Percentiles rank a stretch among this genome's conserved stretches.
These are phyloP conservation scores for Euzophera pinguis DNA, from an alignment of 2,888 invertebrate species.

Conservation along the genomic window DNA sequence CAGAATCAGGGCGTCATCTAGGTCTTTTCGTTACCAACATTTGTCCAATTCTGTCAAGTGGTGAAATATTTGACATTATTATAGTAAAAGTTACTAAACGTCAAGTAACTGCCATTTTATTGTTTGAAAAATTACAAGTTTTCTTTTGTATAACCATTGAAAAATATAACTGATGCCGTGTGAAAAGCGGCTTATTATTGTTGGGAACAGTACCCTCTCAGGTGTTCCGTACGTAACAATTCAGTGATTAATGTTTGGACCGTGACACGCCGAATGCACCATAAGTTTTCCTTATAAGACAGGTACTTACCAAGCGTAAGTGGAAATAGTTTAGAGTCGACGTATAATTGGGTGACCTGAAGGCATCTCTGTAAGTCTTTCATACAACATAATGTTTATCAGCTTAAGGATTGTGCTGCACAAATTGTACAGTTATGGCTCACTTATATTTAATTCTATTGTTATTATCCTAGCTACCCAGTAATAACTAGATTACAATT, in stretches of 20 bases:
- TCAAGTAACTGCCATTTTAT: no score
- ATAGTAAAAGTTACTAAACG: no score
- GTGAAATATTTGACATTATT: no score
- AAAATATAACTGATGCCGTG: background rate
- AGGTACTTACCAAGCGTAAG: slow-evolving; percentile 20
- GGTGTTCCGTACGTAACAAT: slow-evolving; percentile 59
- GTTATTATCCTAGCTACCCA: no score
- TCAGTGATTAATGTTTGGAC: slow-evolving; percentile 64
- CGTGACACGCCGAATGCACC: slow-evolving; percentile 59
- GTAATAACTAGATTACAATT: no score
- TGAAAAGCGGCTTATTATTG: slow-evolving; percentile 43
- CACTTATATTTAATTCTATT: no score
- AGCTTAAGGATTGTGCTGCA: no score
- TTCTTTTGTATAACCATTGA: background rate
- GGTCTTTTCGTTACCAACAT: no score
- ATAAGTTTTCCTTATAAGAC: slow-evolving; percentile 38
- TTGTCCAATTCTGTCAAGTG: no score
- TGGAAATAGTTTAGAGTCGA: slow-evolving; percentile 7
- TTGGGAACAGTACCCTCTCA: slow-evolving; percentile 60
- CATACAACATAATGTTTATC: no score
- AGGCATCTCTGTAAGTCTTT: background rate
- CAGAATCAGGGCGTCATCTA: no score
- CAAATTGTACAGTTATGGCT: no score
- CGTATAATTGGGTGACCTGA: slow-evolving; percentile 2
- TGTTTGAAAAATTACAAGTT: background rate